These are phyloP conservation scores for Rhinoraja longicauda DNA, from an alignment of 2,797 vertebrate genomes.

Conservation along the genomic window DNA sequence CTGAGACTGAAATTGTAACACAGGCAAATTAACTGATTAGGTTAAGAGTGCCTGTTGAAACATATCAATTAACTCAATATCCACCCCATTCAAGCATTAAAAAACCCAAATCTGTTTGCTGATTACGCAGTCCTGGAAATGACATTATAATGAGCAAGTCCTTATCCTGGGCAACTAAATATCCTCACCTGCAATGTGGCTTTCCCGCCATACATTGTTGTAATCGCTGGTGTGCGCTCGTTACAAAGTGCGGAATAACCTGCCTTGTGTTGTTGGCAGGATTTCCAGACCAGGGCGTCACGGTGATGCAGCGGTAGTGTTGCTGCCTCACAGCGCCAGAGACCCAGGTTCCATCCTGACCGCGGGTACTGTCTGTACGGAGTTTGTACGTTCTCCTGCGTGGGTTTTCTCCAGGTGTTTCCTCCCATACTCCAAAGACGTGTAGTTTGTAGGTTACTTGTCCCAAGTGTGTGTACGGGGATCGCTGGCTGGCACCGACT, in stretches of 20 bases:
- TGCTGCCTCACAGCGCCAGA: too few species aligned
- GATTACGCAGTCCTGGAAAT: not conserved
- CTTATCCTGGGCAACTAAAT: not conserved
- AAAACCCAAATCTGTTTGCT: conserved; percentile 3
- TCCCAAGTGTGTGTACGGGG: too few species aligned
- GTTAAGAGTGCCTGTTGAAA: not conserved
- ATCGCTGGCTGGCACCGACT: too few species aligned
- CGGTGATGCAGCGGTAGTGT: too few species aligned
- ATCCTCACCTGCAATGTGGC: not conserved
- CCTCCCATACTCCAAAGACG: too few species aligned
- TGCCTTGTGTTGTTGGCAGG: not conserved
- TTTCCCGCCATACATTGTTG: not conserved
- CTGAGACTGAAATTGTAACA: not conserved
- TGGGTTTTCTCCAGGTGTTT: too few species aligned
- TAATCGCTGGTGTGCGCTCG: not conserved
- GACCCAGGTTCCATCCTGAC: too few species aligned
- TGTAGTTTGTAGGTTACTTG: too few species aligned
- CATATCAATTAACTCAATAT: not conserved
- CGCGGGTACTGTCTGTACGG: too few species aligned
- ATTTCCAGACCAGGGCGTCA: not conserved
- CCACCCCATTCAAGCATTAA: not conserved
- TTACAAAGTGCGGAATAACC: not conserved
- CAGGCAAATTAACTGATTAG: not conserved
- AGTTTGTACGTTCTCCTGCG: too few species aligned
- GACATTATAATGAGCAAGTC: not conserved